Conservation (phyloP, 1,140 invertebrate species). For the Zelostemma sp. region DNA sequence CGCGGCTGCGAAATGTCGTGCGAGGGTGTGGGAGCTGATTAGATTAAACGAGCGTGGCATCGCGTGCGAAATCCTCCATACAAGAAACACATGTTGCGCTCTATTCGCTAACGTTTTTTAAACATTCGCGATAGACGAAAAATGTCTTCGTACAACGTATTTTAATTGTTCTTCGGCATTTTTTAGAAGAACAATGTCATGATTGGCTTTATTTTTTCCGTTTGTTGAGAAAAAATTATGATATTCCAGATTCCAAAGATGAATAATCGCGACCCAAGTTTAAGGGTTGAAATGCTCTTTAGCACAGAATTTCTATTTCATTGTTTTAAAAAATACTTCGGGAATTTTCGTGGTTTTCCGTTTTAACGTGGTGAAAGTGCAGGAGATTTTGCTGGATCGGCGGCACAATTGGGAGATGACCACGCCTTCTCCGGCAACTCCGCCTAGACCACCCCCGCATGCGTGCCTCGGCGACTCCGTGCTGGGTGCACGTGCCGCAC, state of each 20-base stretch:
- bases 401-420: constrained; percentile 17
- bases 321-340: too few species aligned
- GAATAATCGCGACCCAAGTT: too few species aligned
- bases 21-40: constrained; percentile 50
- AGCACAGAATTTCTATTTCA: too few species aligned
- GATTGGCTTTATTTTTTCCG: too few species aligned
- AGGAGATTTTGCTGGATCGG: not conserved
- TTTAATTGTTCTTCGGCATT: too few species aligned
- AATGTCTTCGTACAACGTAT: too few species aligned
- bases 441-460: constrained; percentile 34
- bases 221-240: too few species aligned
- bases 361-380: too few species aligned
- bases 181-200: too few species aligned
- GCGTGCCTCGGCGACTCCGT: constrained; percentile 17
- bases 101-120: not conserved
- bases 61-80: constrained; percentile 64
- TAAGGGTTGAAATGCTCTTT: too few species aligned
- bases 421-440: constrained; percentile 36
- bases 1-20: constrained; percentile 57
- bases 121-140: constrained; percentile 1
- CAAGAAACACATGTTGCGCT: constrained; percentile 56
- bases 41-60: constrained; percentile 57
- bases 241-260: too few species aligned
- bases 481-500: not conserved
- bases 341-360: too few species aligned